These are phyloP conservation scores for Nerophis ophidion DNA, from an alignment of 2,113 vertebrate genomes.

Conservation along the genomic window DNA sequence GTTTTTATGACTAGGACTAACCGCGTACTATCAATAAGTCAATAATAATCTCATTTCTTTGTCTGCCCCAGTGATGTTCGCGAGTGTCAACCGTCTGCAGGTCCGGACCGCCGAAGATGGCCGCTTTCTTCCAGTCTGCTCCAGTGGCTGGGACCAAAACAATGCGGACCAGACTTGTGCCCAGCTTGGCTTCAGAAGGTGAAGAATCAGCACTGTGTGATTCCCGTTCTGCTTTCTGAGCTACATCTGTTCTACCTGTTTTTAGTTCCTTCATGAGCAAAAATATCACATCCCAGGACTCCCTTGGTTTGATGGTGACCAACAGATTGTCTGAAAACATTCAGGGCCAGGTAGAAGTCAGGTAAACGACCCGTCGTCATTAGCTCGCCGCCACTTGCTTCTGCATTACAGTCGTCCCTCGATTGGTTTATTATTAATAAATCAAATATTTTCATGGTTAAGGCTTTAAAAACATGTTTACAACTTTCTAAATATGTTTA, in stretches of 20 bases:
- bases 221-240: constrained; percentile 16
- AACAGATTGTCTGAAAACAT: constrained; percentile 10
- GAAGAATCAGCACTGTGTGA: constrained; percentile 11
- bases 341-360: constrained; percentile 53
- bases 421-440: too few species aligned
- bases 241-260: background rate
- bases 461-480: too few species aligned
- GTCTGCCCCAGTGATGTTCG: constrained; percentile 56
- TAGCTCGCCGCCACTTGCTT: too few species aligned
- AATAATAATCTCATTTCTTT: background rate
- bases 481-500: too few species aligned
- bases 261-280: background rate
- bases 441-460: too few species aligned
- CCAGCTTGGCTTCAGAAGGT: constrained; percentile 62
- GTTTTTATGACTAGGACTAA: too few species aligned
- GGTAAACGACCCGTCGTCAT: constrained; percentile 29
- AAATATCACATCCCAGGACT: constrained; percentile 13
- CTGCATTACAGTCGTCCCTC: too few species aligned
- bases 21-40: background rate
- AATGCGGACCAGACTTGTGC: constrained; percentile 49
- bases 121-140: constrained; percentile 65
- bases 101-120: constrained; percentile 48
- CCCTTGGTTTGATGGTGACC: constrained; percentile 28
- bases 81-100: constrained; percentile 24
- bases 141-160: constrained; percentile 36